Evolutionary conservation across 2,113 vertebrate species (phyloP), one percentile per base, ranked within the genome.

Genomic region (Piliocolobus tephrosceles): DNA sequence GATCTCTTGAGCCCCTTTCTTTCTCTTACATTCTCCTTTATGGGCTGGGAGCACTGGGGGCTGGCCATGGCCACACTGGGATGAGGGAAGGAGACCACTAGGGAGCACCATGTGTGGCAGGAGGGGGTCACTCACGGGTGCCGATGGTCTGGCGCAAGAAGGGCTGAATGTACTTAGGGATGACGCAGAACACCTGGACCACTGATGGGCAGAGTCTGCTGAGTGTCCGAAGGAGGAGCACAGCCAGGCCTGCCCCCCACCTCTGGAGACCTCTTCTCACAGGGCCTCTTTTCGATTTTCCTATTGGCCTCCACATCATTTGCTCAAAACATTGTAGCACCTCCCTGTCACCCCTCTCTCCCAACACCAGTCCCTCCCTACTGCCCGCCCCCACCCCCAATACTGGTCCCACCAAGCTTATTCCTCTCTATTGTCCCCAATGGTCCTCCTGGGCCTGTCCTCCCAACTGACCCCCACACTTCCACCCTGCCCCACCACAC

Each of bases 161-260:
- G 0, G 2, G 0, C 11, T 98, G 98, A 84, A 99, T 27, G 97
- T 99, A 99, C 0, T n/a, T 7, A 0, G 99, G 99, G 92, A 99
- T 91, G 97, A 98, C 0, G 72, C 99, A 99, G 98, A 99, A 99
- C 17, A 99, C 0, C 85, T 98, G 82, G 0, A 40, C 87, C 20
- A 97, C 99, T 99, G 98, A 1, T 95, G 88, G 18, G 73, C 66
- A 20, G 92, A 73, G 25, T n/a, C 16, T 11, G 16, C 11, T 8
- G 40, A 27, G 55, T 22, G 40, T 96, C 78, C 20, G 82, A 40
- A 64, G 6, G 23, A 27, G 81, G 40, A 68, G 47, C 30, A 17
- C 68, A 45, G 20, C 3, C 0, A 0, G 1, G 9, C 13, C 72
- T 13, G 64, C 58, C 88, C 32, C 55, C 87, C 2, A 0, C n/a